Evolutionary conservation across 2,113 vertebrate genomes (phyloP).

Genomic region (Seriola dumerili): DNA sequence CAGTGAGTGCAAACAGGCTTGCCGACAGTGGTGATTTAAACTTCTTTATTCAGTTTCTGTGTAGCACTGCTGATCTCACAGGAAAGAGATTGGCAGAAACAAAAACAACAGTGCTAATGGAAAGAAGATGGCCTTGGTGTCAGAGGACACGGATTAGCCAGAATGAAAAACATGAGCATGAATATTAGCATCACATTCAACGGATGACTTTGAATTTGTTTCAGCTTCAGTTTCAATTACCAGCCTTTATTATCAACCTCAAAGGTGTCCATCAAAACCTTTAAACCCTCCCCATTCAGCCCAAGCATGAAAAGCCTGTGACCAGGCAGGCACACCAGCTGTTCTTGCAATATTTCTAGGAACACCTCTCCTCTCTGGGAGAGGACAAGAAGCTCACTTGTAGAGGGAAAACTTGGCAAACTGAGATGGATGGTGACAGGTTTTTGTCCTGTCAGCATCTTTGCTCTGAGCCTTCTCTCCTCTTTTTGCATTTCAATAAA

Average conservation of each 20-base stretch:
- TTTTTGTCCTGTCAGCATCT: slow-evolving; percentile 83
- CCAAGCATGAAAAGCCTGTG: slow-evolving; percentile 24
- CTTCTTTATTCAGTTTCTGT: slow-evolving; percentile 73
- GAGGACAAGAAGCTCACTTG: slow-evolving; percentile 62
- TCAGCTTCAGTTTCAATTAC: slow-evolving; percentile 70
- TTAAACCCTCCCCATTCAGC: slow-evolving; percentile 23
- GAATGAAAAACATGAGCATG: slow-evolving; percentile 74
- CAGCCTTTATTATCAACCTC: slow-evolving; percentile 54
- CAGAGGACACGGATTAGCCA: slow-evolving; percentile 77
- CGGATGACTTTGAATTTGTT: slow-evolving; percentile 76
- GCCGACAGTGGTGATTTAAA: slow-evolving; percentile 60
- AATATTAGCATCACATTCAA: slow-evolving; percentile 72
- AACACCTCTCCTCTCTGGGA: slow-evolving; percentile 54
- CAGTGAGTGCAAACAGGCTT: slow-evolving; percentile 51
- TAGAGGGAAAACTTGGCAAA: slow-evolving; percentile 75
- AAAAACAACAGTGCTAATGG: slow-evolving; percentile 78
- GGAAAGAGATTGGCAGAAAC: slow-evolving; percentile 75
- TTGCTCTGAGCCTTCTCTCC: slow-evolving; percentile 59
- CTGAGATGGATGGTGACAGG: slow-evolving; percentile 74
- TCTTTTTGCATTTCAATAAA: slow-evolving; percentile 82
- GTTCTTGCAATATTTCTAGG: slow-evolving; percentile 56
- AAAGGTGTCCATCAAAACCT: slow-evolving; percentile 67
- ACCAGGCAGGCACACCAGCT: slow-evolving; percentile 39
- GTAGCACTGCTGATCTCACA: slow-evolving; percentile 45
- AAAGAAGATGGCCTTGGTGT: slow-evolving; percentile 71